Base-by-base conservation (phyloP, 2,797 vertebrate genomes). In the Potorous gilbertii region DNA sequence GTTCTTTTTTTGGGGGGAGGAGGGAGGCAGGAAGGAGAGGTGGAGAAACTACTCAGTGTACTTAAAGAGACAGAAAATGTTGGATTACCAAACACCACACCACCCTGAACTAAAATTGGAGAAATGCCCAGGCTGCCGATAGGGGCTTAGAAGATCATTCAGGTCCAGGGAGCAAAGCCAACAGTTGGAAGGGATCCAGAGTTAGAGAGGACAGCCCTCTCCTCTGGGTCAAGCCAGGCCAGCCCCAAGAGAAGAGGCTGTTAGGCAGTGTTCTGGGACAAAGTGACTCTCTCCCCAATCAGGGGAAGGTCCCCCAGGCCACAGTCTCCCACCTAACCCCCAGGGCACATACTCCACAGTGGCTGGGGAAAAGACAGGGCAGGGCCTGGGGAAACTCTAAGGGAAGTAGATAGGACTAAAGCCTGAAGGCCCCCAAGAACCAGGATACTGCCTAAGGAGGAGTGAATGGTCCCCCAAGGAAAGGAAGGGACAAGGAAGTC, bases 21-120 rank as follows among this genome's bases (percentile, higher is more conserved):
- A 18, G 4, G n/a, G 13, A 0, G 66, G 66, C 0, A 2, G n/a
- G n/a, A 9, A 16, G 66, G n/a, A 46, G 8, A 81, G 3, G 3
- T 46, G 40, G 9, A 40, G 40, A 50, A 87, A 87, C 74, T 4
- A 87, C 13, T 21, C 74, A 46, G 40, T 27, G 21, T 46, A 10
- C 74, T 87, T 27, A 87, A 87, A 50, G 74, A 87, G 40, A 87
- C 74, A 87, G 74, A 46, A 50, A 21, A 87, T 87, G 74, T 50
- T 87, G 40, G 40, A 4, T 27, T 87, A 28, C 74, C 40, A 46
- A 50, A 27, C 40, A 50, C 74, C 0, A 46, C 9, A 50, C 21
- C 74, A 50, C 74, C 40, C 74, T 87, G 40, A 87, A 13, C 40
- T 46, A 66, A 5, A 87, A 40, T 8, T 87, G 74, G 74, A 87